Conservation (phyloP, 2,888 invertebrate species). For the Leucoptera coffeella region DNA sequence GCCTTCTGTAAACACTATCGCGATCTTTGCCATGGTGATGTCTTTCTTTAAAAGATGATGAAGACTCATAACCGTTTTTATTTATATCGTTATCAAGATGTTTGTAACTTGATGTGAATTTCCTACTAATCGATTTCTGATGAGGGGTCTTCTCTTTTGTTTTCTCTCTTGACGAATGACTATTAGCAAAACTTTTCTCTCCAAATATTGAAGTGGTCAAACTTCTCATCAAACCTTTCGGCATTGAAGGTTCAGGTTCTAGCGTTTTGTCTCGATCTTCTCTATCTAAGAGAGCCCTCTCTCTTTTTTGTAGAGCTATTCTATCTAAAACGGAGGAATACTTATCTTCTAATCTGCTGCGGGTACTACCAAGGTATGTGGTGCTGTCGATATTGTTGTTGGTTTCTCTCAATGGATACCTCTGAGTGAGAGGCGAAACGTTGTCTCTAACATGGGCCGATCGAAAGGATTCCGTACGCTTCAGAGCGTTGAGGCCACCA, state of each 20-base stretch:
- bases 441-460: slow-evolving; percentile 33
- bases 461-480: slow-evolving; percentile 43
- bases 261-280: slow-evolving; percentile 64
- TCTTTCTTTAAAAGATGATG: slow-evolving; percentile 17
- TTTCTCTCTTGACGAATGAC: slow-evolving; percentile 52
- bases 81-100: slow-evolving; percentile 22
- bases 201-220: slow-evolving; percentile 67
- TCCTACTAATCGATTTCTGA: slow-evolving; percentile 38
- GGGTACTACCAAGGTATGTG: slow-evolving; percentile 47
- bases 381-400: slow-evolving; percentile 36
- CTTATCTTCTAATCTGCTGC: slow-evolving; percentile 71
- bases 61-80: slow-evolving; percentile 30
- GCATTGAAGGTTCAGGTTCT: slow-evolving; percentile 51
- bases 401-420: slow-evolving; percentile 39
- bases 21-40: slow-evolving; percentile 35
- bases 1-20: slow-evolving; percentile 40
- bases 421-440: slow-evolving; percentile 34
- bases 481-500: slow-evolving; percentile 27
- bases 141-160: slow-evolving; percentile 61
- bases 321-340: slow-evolving; percentile 70
- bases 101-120: slow-evolving; percentile 29
- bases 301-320: slow-evolving; percentile 56
- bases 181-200: slow-evolving; percentile 52
- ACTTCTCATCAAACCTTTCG: slow-evolving; percentile 58
- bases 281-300: slow-evolving; percentile 38